phyloP scores from a whole-genome alignment of 2,113 vertebrate genomes.

The Apaloderma vittatum region DNA sequence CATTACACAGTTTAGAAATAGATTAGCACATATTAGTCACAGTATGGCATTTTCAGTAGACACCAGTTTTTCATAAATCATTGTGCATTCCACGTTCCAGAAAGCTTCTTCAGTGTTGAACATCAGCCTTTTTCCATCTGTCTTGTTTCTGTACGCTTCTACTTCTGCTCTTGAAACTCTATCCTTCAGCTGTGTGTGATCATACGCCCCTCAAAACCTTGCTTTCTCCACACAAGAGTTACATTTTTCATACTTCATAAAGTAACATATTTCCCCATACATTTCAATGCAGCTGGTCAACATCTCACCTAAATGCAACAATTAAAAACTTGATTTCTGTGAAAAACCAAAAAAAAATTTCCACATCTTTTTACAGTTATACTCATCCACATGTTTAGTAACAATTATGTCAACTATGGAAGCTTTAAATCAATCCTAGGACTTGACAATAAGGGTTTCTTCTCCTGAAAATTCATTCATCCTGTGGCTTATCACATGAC shows the following conservation, averaged over 20 bases:
- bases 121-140: background rate
- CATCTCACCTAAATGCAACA: background rate
- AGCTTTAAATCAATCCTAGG: background rate
- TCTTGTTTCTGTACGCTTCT: background rate
- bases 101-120: background rate
- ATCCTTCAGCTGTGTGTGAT: background rate
- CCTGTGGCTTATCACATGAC: conserved; percentile 32
- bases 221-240: background rate
- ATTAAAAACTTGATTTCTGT: background rate
- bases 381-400: background rate
- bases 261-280: background rate
- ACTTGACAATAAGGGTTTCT: background rate
- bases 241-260: background rate
- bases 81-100: background rate
- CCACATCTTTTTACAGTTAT: background rate
- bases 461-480: conserved; percentile 25
- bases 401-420: background rate
- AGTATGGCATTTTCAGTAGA: background rate
- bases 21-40: background rate
- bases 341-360: background rate
- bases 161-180: background rate
- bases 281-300: background rate
- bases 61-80: background rate
- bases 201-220: background rate
- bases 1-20: background rate